Base-by-base conservation (phyloP, 2,888 invertebrate genomes). In the Marasmarcha lunaedactyla region DNA sequence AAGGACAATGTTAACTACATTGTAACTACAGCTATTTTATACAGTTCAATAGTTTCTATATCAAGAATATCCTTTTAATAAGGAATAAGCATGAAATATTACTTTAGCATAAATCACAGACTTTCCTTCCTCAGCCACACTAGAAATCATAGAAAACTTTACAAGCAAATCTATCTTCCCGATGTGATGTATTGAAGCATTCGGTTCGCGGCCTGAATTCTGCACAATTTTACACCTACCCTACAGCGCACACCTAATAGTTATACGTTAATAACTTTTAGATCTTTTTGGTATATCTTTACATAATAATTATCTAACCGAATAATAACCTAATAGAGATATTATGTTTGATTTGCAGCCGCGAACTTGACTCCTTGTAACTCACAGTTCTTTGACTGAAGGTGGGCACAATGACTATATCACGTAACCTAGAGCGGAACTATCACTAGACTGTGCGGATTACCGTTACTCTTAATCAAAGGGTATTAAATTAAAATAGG, bases 101-200 rank as follows among this genome's bases (percentile, higher is more conserved):
- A 59, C 63, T 65, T 70, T 71, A 79, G 76, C 68, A 72, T 79
- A 79, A 78, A 81, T 81, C 81, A 81, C 81, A 81, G 81, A 78
- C 70, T 72, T 73, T 69, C 65, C 64, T 67, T 67, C 63, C 60
- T 63, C 71, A 64, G 71, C 61, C 71, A 62, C 61, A 60, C 54
- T 55, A 57, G 52, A 59, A 60, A 61, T 57, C 55, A 57, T 50
- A 59, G 13, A 20, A 20, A 20, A 20, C 20, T 20, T 20, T 20
- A 5, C 3, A 20, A 20, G 20, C 7, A 3, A 3, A 20, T 5
- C 20, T 20, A 20, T 7, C 3, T 20, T 20, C 20, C 20, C 20
- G 7, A 20, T 20, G 7, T n/a, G n/a, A n/a, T n/a, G 20, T 20
- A 3, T 20, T 20, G 7, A 20, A 20, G 20, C 20, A 20, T 20